phyloP scores from a whole-genome alignment of 2,797 vertebrate species.

The Pygocentrus nattereri region DNA sequence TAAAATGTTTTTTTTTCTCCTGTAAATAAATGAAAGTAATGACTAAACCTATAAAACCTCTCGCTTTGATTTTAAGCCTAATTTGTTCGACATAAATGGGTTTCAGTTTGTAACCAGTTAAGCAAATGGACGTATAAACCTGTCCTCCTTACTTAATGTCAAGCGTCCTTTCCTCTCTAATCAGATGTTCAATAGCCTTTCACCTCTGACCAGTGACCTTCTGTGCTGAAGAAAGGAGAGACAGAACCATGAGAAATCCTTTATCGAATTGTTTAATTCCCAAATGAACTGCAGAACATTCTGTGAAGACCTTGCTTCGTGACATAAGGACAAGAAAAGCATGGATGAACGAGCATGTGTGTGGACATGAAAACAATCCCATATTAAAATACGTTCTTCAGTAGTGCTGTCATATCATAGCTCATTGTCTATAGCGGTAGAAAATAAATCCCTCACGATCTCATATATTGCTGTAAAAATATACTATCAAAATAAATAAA shows the following conservation, averaged over 20 bases:
- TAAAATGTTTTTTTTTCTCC: no score
- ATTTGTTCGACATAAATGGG: no score
- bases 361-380: constrained; percentile 25
- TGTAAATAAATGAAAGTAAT: no score
- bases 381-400: constrained; percentile 57
- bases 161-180: constrained; percentile 19
- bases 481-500: constrained; percentile 99
- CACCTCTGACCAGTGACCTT: constrained; percentile 50
- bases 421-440: constrained; percentile 40
- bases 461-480: constrained; percentile 97
- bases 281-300: constrained; percentile 53
- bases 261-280: constrained; percentile 60
- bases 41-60: no score
- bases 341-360: neutral
- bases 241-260: constrained; percentile 47
- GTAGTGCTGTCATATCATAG: constrained; percentile 33
- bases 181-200: constrained; percentile 52
- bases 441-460: constrained; percentile 63
- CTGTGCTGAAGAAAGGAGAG: constrained; percentile 48
- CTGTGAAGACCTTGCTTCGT: constrained; percentile 48
- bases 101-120: neutral
- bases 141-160: constrained; percentile 19
- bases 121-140: constrained; percentile 4
- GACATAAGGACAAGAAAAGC: constrained; percentile 49
- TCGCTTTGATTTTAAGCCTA: no score